Conservation (phyloP, 2,113 vertebrate genomes). For the Piliocolobus tephrosceles region DNA sequence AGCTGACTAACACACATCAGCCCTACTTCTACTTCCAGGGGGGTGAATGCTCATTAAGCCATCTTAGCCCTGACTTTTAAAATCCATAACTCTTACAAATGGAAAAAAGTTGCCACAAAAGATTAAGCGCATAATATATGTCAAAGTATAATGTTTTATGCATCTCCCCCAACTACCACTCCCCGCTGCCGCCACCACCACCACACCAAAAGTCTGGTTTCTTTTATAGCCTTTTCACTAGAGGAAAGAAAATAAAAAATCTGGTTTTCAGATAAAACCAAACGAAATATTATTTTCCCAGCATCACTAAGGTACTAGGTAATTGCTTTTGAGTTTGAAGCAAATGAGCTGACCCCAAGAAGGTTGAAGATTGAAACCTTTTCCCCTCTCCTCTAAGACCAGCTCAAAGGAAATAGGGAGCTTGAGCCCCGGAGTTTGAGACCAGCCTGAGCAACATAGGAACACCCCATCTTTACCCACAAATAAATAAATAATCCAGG, state of each 20-base stretch:
- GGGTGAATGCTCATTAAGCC: constrained; percentile 89
- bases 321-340: constrained; percentile 36
- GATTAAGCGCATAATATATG: constrained; percentile 86
- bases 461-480: no score
- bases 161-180: constrained; percentile 62
- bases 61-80: constrained; percentile 90
- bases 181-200: not conserved
- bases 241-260: constrained; percentile 77
- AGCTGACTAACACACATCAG: constrained; percentile 89
- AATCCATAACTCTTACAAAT: constrained; percentile 90
- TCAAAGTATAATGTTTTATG: constrained; percentile 84
- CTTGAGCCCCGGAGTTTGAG: no score
- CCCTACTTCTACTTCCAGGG: constrained; percentile 85
- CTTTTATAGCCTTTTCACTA: constrained; percentile 76
- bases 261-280: constrained; percentile 78
- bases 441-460: no score
- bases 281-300: constrained; percentile 69
- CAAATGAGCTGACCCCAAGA: not conserved
- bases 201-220: constrained; percentile 77
- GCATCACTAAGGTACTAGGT: not conserved
- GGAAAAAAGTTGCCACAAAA: constrained; percentile 89
- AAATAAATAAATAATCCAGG: no score
- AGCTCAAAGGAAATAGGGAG: not conserved
- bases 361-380: not conserved
- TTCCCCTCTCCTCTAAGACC: not conserved